A percentile compares a stretch with the other conserved stretches of the same genome.
phyloP scores from a whole-genome alignment of 2,797 vertebrate genomes.

The Neostethus bicornis region DNA sequence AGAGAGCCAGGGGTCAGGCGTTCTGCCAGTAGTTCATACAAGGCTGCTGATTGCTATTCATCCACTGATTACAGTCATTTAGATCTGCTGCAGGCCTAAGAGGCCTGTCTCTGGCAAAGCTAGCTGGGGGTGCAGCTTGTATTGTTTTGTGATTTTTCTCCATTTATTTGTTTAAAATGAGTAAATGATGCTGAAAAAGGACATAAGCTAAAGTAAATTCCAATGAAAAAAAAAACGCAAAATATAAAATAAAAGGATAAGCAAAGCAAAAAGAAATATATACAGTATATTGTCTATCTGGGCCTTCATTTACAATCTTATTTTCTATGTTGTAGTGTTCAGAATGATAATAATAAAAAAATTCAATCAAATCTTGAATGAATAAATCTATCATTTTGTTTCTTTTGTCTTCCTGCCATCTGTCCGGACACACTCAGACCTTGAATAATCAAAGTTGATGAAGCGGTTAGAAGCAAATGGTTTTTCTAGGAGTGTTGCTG shows the following conservation, averaged over 20 bases:
- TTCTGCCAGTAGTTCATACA: slow-evolving; percentile 66
- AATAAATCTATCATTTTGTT: slow-evolving; percentile 1
- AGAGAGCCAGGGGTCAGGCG: slow-evolving; percentile 63
- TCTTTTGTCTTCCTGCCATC: slow-evolving; percentile 32
- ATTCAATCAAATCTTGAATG: too few species aligned
- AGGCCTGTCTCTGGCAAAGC: slow-evolving; percentile 53
- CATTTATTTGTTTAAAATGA: slow-evolving; percentile 21
- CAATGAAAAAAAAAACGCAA: not conserved
- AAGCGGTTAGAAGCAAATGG: slow-evolving; percentile 56
- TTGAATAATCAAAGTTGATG: slow-evolving; percentile 72
- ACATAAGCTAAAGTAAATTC: slow-evolving; percentile 7
- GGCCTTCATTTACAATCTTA: too few species aligned
- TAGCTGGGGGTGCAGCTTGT: slow-evolving; percentile 19
- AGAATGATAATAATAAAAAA: too few species aligned
- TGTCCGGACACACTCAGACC: slow-evolving; percentile 49
- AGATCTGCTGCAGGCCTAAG: slow-evolving; percentile 65
- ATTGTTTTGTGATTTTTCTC: not conserved
- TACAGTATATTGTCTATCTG: too few species aligned
- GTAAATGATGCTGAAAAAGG: slow-evolving; percentile 25
- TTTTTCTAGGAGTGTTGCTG: slow-evolving; percentile 45
- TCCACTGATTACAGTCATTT: slow-evolving; percentile 79
- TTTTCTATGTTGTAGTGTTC: too few species aligned
- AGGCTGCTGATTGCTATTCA: slow-evolving; percentile 81
- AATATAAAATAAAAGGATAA: not conserved
- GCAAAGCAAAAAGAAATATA: too few species aligned